Conservation (phyloP, 1,140 invertebrate species). For the Oppia nitens region DNA sequence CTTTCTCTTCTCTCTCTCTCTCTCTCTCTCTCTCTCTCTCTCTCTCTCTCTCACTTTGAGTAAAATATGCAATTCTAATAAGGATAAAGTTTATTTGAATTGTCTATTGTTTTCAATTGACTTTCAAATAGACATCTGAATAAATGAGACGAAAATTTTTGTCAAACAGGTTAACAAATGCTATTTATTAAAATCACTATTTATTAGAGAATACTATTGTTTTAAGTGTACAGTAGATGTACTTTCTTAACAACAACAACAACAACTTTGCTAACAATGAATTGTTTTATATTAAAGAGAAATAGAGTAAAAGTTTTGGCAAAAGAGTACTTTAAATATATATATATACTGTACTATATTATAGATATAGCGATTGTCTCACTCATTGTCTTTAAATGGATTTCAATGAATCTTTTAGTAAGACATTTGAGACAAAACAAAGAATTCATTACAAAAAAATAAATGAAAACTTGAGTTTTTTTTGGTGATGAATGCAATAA, state of each 20-base stretch:
- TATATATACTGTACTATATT: background rate
- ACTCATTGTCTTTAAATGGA: background rate
- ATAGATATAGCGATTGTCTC: background rate
- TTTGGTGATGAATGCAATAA: too few relatives aligned
- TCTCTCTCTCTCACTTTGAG: too few relatives aligned
- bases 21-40: background rate
- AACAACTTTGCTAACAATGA: too few relatives aligned
- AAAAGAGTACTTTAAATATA: background rate
- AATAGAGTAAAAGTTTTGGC: too few relatives aligned
- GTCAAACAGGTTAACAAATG: background rate
- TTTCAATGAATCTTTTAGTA: background rate
- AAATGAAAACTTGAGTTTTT: background rate
- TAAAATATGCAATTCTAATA: too few relatives aligned
- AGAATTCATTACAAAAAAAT: background rate
- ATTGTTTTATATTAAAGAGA: too few relatives aligned
- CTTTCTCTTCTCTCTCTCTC: background rate
- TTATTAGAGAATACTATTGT: too few relatives aligned
- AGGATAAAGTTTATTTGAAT: too few relatives aligned
- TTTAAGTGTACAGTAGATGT: too few relatives aligned
- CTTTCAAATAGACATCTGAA: background rate
- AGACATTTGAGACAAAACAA: background rate
- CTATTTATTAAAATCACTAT: background rate
- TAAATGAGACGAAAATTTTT: background rate
- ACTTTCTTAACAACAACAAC: too few relatives aligned
- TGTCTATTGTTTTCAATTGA: background rate